These are phyloP conservation scores for Heterotis niloticus DNA, from an alignment of 2,113 vertebrate genomes.

Conservation along the genomic window DNA sequence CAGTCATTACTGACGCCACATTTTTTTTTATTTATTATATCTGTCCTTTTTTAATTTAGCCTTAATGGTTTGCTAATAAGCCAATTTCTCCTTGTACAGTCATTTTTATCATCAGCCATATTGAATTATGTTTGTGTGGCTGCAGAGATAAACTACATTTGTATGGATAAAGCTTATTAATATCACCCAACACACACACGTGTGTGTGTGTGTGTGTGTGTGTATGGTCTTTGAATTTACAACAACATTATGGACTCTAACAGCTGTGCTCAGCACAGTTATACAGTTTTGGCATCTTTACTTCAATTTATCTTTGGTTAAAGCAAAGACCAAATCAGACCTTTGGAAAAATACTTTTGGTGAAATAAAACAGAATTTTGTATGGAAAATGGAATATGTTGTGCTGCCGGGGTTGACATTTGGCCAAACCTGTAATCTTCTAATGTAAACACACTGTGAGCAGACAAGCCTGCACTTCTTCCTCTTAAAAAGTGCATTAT, in stretches of 20 bases:
- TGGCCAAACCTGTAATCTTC: no score
- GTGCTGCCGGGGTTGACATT: no score
- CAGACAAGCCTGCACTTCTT: no score
- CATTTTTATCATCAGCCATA: neutral
- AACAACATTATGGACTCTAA: neutral
- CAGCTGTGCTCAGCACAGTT: neutral
- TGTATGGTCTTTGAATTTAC: no score
- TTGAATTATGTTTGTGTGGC: neutral
- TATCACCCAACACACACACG: no score
- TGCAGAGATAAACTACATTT: no score
- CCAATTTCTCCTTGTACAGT: neutral
- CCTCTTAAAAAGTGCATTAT: neutral
- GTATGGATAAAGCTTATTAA: no score
- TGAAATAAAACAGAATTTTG: neutral
- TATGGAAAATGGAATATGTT: no score
- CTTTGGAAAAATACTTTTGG: neutral
- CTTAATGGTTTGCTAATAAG: conserved; percentile 8
- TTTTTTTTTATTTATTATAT: neutral
- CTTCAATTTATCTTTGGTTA: neutral
- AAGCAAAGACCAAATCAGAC: neutral
- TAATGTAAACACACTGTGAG: no score
- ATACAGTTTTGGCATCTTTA: neutral
- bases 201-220: no score
- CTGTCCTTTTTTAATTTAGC: neutral
- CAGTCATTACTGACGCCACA: neutral